Percentiles rank a stretch among this genome's conserved stretches.
Evolutionary conservation across 1,140 invertebrate genomes (phyloP).

Genomic region (Thaumetopoea pityocampa): DNA sequence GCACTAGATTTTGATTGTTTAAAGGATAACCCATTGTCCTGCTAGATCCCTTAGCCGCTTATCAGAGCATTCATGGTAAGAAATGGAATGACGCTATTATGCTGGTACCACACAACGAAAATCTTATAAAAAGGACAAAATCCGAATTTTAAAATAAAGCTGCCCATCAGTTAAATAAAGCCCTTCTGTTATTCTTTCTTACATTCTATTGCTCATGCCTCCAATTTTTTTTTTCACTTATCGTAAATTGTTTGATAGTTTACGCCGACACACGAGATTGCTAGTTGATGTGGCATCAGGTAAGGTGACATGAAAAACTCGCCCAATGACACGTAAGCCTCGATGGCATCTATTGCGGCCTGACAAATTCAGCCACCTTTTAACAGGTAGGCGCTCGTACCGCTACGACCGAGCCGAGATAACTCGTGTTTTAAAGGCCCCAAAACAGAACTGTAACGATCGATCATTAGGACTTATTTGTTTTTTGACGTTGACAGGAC

Average conservation of each 20-base stretch:
- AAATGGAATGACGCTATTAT: no score
- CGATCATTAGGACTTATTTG: conserved; percentile 73
- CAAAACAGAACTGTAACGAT: conserved; percentile 58
- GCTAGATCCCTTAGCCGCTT: no score
- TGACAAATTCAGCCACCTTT: conserved; percentile 38
- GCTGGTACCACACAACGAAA: no score
- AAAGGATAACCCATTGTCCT: no score
- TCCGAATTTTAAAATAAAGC: no score
- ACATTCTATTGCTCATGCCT: no score
- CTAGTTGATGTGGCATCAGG: conserved; percentile 4
- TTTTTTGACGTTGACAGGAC: conserved; percentile 70
- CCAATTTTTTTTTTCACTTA: conserved; percentile 8
- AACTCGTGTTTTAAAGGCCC: conserved; percentile 59
- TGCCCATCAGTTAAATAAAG: no score
- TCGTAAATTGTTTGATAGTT: conserved; percentile 11
- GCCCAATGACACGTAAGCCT: conserved; percentile 16
- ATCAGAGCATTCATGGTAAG: no score
- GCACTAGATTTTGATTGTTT: no score
- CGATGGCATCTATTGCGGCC: conserved; percentile 15
- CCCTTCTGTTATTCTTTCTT: no score
- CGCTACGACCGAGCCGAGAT: conserved; percentile 33
- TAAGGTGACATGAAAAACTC: conserved; percentile 18
- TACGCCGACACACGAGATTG: conserved; percentile 8
- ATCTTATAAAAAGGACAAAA: no score
- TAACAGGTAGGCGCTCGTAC: conserved; percentile 34